phyloP scores from a whole-genome alignment of 2,888 invertebrate genomes.

The Osmoderma eremita region DNA sequence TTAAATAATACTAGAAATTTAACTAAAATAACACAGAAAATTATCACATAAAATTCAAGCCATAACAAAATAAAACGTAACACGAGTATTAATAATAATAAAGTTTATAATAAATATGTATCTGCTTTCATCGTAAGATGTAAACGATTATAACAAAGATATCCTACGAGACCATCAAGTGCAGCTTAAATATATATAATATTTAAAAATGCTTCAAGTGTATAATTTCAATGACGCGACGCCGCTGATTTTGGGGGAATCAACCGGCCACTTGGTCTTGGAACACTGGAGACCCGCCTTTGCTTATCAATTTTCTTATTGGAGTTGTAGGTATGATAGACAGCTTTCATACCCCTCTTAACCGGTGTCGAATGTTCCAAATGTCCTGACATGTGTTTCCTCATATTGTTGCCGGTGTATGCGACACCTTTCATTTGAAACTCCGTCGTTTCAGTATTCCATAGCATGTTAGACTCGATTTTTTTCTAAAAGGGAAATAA shows the following conservation, averaged over 20 bases:
- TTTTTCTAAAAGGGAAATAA: conserved; percentile 70
- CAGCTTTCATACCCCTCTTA: conserved; percentile 58
- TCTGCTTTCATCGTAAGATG: too few relatives aligned
- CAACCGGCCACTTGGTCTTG: conserved; percentile 48
- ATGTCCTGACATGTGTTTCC: conserved; percentile 70
- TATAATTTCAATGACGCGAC: conserved; percentile 25
- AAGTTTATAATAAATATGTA: too few relatives aligned
- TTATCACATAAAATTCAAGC: conserved; percentile 19
- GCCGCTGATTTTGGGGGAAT: conserved; percentile 42
- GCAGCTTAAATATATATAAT: neutral
- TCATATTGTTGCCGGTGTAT: conserved; percentile 99
- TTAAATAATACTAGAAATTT: conserved; percentile 16
- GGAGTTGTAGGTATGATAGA: conserved; percentile 59
- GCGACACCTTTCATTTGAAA: conserved; percentile 98
- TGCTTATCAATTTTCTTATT: conserved; percentile 48
- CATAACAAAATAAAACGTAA: conserved; percentile 2
- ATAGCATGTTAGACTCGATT: conserved; percentile 91
- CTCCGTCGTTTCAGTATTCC: conserved; percentile 99
- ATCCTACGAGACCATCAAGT: neutral
- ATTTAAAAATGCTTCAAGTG: conserved; percentile 1
- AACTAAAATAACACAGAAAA: conserved; percentile 23
- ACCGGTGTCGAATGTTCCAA: conserved; percentile 54
- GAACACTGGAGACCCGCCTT: conserved; percentile 53
- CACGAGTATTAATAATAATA: too few relatives aligned
- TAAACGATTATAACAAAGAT: too few relatives aligned